Evolutionary conservation across 2,797 vertebrate species (phyloP).

Genomic region (Sebastes ruberrimus): DNA sequence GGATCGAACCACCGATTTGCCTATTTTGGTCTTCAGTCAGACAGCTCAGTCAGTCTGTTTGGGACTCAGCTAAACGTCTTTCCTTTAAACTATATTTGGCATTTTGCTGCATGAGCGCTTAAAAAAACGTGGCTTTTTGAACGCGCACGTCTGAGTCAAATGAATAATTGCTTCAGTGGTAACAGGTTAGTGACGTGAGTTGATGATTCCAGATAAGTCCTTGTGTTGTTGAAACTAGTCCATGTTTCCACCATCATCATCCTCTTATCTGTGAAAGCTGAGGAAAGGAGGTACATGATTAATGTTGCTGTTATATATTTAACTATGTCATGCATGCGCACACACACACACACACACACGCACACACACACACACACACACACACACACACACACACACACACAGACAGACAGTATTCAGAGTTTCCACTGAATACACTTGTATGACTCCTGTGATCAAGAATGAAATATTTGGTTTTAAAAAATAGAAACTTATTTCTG

Average conservation of each 20-base stretch:
- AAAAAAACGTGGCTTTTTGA: not conserved
- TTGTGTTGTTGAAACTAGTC: conserved; percentile 33
- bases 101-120: not conserved
- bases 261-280: conserved; percentile 44
- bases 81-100: conserved; percentile 22
- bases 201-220: conserved; percentile 14
- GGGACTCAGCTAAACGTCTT: not conserved
- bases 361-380: not conserved
- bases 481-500: not conserved
- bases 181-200: conserved; percentile 17
- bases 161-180: conserved; percentile 8
- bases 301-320: conserved; percentile 29
- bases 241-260: conserved; percentile 31
- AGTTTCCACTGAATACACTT: conserved; percentile 25
- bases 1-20: too few relatives aligned
- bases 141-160: not conserved
- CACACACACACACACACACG: not conserved
- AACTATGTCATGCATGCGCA: not conserved
- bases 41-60: not conserved
- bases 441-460: not conserved
- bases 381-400: not conserved
- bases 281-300: conserved; percentile 11
- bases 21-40: too few relatives aligned
- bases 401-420: not conserved
- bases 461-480: not conserved